Percentiles rank a stretch among this genome's conserved stretches.
These are phyloP conservation scores for Paracanthobrama guichenoti DNA, from an alignment of 2,113 vertebrate species.

Conservation along the genomic window DNA sequence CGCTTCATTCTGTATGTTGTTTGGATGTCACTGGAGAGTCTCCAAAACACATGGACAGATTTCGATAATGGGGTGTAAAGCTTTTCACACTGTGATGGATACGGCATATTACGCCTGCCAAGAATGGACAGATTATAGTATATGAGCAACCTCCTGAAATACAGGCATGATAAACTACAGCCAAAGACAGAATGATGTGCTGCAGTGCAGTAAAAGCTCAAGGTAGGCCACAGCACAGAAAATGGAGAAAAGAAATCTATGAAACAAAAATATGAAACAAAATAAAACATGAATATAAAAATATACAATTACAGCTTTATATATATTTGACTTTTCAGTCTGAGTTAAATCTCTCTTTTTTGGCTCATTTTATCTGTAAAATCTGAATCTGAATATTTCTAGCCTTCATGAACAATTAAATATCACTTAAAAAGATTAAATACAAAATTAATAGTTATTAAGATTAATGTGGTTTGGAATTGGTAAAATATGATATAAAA, in stretches of 20 bases:
- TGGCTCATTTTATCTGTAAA: too few species aligned
- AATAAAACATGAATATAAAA: conserved; percentile 8
- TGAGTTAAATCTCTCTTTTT: too few species aligned
- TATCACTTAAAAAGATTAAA: too few species aligned
- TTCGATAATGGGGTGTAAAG: conserved; percentile 1
- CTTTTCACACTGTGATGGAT: conserved; percentile 13
- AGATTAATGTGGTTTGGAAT: too few species aligned
- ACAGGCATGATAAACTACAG: not conserved
- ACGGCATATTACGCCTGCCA: not conserved
- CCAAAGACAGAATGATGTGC: conserved; percentile 11
- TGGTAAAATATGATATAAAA: too few species aligned
- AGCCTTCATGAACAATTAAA: too few species aligned
- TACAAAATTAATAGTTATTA: too few species aligned
- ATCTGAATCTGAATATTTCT: too few species aligned
- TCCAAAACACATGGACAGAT: conserved; percentile 8
- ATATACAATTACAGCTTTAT: not conserved
- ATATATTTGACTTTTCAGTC: too few species aligned
- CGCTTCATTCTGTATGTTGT: not conserved
- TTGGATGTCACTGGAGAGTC: not conserved
- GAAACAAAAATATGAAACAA: not conserved
- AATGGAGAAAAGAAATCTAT: not conserved
- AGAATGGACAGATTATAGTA: not conserved
- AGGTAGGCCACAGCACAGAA: conserved; percentile 35
- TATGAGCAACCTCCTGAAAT: not conserved
- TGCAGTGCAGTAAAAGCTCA: conserved; percentile 20